These are phyloP conservation scores for Cataglyphis livida DNA, from an alignment of 2,888 invertebrate genomes.

Conservation along the genomic window DNA sequence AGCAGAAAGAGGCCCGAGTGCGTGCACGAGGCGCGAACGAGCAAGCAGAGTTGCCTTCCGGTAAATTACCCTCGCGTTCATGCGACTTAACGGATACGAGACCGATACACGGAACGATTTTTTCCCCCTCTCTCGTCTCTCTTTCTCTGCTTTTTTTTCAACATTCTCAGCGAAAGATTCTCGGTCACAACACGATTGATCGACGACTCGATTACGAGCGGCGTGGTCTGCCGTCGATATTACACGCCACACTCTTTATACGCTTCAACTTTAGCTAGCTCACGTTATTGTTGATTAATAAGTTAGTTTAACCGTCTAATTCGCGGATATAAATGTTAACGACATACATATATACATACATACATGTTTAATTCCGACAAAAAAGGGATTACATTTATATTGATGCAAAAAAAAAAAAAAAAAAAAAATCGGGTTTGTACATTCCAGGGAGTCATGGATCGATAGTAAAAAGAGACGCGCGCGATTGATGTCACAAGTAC, in stretches of 20 bases:
- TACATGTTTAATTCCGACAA: not conserved
- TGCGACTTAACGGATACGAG: constrained; percentile 50
- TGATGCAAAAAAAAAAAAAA: too few species aligned
- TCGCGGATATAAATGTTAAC: not conserved
- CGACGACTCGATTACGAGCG: constrained; percentile 32
- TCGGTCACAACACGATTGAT: constrained; percentile 29
- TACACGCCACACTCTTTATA: not conserved
- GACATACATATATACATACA: not conserved
- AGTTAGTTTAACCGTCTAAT: not conserved
- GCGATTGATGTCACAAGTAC: constrained; percentile 16
- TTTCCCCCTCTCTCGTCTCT: not conserved
- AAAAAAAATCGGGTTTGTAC: not conserved
- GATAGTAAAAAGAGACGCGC: not conserved
- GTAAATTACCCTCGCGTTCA: constrained; percentile 68
- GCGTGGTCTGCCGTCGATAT: constrained; percentile 9
- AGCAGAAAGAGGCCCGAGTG: constrained; percentile 51
- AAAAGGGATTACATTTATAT: not conserved
- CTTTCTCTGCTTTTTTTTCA: constrained; percentile 20
- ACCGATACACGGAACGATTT: constrained; percentile 31
- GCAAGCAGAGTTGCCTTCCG: constrained; percentile 60
- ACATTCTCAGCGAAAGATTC: constrained; percentile 43
- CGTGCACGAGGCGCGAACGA: constrained; percentile 49
- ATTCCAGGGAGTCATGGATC: not conserved
- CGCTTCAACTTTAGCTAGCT: not conserved
- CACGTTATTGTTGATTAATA: not conserved